Percentiles rank a stretch among this genome's conserved stretches.
Conservation (phyloP, 2,797 vertebrate genomes). For the Arvicola amphibius region DNA sequence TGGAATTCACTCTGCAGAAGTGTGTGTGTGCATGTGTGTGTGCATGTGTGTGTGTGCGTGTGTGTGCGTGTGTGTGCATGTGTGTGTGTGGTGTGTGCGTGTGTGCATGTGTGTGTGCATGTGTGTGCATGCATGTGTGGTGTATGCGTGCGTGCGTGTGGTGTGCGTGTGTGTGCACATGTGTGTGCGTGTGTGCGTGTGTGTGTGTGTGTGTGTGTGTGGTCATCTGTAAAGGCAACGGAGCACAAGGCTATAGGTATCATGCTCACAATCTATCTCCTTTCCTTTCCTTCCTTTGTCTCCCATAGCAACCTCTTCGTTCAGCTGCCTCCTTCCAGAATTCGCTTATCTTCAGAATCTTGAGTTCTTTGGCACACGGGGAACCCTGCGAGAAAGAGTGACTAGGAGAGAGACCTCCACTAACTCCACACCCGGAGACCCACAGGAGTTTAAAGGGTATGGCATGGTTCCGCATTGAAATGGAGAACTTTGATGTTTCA, state of each 20-base stretch:
- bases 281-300: neutral
- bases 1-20: neutral
- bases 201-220: neutral
- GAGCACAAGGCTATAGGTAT: neutral
- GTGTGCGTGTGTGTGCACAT: neutral
- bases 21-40: neutral
- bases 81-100: neutral
- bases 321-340: neutral
- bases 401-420: neutral
- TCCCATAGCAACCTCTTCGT: neutral
- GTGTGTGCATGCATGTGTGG: neutral
- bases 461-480: neutral
- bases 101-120: neutral
- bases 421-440: neutral
- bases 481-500: conserved; percentile 21
- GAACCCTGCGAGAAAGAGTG: neutral
- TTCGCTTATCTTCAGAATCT: neutral
- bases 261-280: neutral
- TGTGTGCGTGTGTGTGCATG: neutral
- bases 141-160: too few species aligned
- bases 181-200: neutral
- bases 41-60: neutral
- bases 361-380: neutral
- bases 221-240: neutral
- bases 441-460: neutral